Evolutionary conservation across 1,140 invertebrate species (phyloP).

Genomic region (Microplitis demolitor): DNA sequence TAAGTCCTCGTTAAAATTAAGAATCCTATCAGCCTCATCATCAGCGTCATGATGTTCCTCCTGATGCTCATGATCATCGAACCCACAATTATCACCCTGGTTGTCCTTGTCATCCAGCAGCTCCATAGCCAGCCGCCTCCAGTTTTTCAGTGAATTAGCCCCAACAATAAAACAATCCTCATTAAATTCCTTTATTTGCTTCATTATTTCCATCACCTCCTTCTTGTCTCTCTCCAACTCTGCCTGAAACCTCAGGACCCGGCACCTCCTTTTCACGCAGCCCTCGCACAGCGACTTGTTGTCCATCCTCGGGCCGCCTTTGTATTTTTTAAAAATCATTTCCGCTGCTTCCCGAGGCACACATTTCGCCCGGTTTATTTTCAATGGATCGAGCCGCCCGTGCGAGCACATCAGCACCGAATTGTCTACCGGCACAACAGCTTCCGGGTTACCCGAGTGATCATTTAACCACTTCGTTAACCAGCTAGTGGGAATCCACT

Average conservation of each 20-base stretch:
- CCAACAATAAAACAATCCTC: slow-evolving; percentile 52
- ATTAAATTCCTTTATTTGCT: slow-evolving; percentile 42
- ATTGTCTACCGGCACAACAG: slow-evolving; percentile 59
- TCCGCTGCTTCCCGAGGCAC: slow-evolving; percentile 52
- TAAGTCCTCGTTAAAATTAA: slow-evolving; percentile 66
- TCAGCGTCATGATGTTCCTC: slow-evolving; percentile 39
- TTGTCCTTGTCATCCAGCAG: slow-evolving; percentile 43
- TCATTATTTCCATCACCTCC: slow-evolving; percentile 50
- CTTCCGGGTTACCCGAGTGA: slow-evolving; percentile 50
- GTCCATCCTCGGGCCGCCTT: slow-evolving; percentile 57
- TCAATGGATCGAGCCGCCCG: slow-evolving; percentile 54
- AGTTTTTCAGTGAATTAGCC: slow-evolving; percentile 51
- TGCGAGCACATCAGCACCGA: slow-evolving; percentile 61
- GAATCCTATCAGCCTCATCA: slow-evolving; percentile 50
- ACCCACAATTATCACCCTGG: slow-evolving; percentile 29
- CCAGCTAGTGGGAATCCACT: slow-evolving; percentile 64
- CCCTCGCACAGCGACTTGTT: slow-evolving; percentile 55
- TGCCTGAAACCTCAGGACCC: slow-evolving; percentile 50
- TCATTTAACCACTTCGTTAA: slow-evolving; percentile 56
- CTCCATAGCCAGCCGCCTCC: slow-evolving; percentile 53
- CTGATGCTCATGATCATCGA: slow-evolving; percentile 15
- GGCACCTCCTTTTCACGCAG: slow-evolving; percentile 63
- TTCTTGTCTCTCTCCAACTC: slow-evolving; percentile 53
- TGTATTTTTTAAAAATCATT: slow-evolving; percentile 59
- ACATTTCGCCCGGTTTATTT: slow-evolving; percentile 55